Conservation (phyloP, 1,140 invertebrate species). For the Ericerus pela region DNA sequence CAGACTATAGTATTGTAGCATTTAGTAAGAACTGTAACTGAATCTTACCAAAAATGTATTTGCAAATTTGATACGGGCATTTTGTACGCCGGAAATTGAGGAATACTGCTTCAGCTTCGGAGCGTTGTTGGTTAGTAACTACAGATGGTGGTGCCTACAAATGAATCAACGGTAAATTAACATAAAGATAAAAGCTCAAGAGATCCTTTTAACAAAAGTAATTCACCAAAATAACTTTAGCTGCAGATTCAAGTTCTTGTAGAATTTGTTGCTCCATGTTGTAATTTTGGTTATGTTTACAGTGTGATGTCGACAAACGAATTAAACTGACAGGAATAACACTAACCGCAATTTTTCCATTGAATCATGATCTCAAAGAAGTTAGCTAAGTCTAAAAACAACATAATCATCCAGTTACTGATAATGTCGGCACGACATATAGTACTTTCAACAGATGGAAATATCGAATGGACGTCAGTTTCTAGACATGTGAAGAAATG, state of each 20-base stretch:
- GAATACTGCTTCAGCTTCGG: slow-evolving; percentile 61
- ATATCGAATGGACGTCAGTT: too few relatives aligned
- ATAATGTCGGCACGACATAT: too few relatives aligned
- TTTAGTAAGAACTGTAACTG: neutral
- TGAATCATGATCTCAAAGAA: too few relatives aligned
- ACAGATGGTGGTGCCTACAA: slow-evolving; percentile 66
- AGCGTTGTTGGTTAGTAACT: slow-evolving; percentile 58
- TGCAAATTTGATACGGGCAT: slow-evolving; percentile 64
- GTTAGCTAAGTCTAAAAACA: too few relatives aligned
- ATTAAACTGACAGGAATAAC: too few relatives aligned
- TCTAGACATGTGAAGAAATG: too few relatives aligned
- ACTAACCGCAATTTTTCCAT: too few relatives aligned
- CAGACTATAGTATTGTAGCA: neutral
- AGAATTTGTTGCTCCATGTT: slow-evolving; percentile 29
- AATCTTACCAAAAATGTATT: slow-evolving; percentile 50
- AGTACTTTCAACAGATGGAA: too few relatives aligned
- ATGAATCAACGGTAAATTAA: slow-evolving; percentile 17
- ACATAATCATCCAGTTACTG: too few relatives aligned
- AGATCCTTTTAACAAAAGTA: slow-evolving; percentile 1
- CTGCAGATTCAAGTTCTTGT: slow-evolving; percentile 47
- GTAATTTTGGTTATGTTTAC: too few relatives aligned
- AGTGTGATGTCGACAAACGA: too few relatives aligned
- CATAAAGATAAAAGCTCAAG: neutral
- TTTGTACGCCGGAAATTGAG: slow-evolving; percentile 65
- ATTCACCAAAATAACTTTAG: slow-evolving; percentile 51